These are phyloP conservation scores for Mus spicilegus DNA, from an alignment of 2,113 vertebrate species.

Conservation along the genomic window DNA sequence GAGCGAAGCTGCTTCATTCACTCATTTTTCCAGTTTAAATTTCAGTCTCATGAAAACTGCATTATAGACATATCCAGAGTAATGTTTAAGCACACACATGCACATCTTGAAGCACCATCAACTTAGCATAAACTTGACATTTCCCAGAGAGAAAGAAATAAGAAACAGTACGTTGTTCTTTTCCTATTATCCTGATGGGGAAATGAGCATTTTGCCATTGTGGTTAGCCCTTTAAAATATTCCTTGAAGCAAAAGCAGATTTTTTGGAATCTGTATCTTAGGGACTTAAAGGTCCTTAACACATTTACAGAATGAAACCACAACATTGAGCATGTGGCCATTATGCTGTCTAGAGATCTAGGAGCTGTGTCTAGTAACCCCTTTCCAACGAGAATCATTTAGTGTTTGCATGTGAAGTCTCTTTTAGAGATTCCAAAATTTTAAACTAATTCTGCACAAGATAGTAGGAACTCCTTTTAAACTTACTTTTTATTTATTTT, in stretches of 20 bases:
- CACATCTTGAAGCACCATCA: background rate
- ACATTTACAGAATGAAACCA: background rate
- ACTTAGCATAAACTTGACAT: background rate
- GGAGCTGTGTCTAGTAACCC: background rate
- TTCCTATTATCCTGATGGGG: background rate
- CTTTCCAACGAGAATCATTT: background rate
- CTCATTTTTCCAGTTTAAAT: background rate
- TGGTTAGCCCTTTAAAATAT: background rate
- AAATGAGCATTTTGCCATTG: background rate
- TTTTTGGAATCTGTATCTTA: background rate
- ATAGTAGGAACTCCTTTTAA: background rate
- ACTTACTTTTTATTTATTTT: background rate
- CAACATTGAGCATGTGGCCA: background rate
- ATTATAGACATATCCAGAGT: background rate
- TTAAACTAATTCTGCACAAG: background rate
- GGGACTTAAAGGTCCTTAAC: background rate
- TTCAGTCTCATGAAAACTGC: background rate
- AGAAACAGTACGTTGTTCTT: background rate
- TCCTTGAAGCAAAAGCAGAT: conserved; percentile 4
- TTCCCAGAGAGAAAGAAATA: background rate
- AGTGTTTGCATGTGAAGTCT: background rate
- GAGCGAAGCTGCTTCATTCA: too few relatives aligned
- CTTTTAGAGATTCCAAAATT: background rate
- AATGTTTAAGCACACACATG: background rate
- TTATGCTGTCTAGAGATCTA: background rate